These are phyloP conservation scores for Equus quagga DNA, from an alignment of 2,113 vertebrate species.

Conservation along the genomic window DNA sequence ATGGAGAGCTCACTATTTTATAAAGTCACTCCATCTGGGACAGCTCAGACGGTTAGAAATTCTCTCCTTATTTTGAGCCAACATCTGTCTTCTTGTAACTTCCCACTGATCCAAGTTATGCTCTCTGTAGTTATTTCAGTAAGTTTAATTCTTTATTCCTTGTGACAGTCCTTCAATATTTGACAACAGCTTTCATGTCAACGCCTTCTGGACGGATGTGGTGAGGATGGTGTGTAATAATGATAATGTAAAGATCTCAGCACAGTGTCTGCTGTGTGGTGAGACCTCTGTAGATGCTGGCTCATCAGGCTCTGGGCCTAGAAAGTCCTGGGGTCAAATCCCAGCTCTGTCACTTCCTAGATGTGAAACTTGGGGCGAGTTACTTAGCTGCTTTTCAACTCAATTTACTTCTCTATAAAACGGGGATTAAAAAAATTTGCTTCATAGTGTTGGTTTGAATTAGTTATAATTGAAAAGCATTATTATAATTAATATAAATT, in stretches of 20 bases:
- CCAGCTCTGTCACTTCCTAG: not conserved
- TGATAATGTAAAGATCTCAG: not conserved
- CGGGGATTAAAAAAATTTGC: not conserved
- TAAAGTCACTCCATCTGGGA: not conserved
- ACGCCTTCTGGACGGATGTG: not conserved
- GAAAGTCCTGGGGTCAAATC: not conserved
- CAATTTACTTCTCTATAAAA: not conserved
- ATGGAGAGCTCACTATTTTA: not conserved
- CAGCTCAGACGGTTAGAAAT: not conserved
- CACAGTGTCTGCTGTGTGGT: not conserved
- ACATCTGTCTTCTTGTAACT: not conserved
- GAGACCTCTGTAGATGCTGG: not conserved
- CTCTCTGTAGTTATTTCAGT: not conserved
- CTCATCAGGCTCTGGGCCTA: not conserved
- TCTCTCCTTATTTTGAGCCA: not conserved
- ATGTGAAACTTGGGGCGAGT: not conserved
- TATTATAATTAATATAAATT: not conserved
- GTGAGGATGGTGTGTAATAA: not conserved
- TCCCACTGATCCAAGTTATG: not conserved
- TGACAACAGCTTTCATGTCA: slow-evolving; percentile 19
- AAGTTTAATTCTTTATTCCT: not conserved
- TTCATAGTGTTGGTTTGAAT: not conserved
- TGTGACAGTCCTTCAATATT: not conserved
- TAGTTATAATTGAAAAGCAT: not conserved
- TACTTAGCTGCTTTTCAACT: not conserved